phyloP scores from a whole-genome alignment of 2,797 vertebrate genomes.

The Sandelia bainsii region DNA sequence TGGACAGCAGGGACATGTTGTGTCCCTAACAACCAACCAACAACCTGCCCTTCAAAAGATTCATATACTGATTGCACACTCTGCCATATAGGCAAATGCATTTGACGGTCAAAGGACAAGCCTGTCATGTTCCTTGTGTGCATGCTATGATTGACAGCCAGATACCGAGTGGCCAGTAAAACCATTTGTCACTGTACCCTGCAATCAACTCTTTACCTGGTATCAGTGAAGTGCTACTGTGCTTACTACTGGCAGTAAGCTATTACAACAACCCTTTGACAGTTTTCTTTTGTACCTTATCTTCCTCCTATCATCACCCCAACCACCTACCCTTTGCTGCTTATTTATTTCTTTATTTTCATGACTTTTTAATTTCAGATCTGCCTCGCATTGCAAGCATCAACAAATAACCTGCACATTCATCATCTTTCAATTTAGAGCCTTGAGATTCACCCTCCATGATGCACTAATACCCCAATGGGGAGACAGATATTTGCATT shows the following conservation, averaged over 20 bases:
- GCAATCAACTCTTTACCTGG: slow-evolving; percentile 58
- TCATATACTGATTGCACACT: slow-evolving; percentile 39
- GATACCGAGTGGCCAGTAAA: slow-evolving; percentile 31
- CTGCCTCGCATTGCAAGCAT: slow-evolving; percentile 46
- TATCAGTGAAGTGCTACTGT: slow-evolving; percentile 23
- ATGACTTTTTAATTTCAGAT: slow-evolving; percentile 69
- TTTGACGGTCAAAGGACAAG: slow-evolving; percentile 52
- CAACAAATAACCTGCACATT: slow-evolving; percentile 68
- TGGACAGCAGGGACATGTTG: too few relatives aligned
- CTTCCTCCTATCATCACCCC: slow-evolving; percentile 28
- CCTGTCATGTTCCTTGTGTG: slow-evolving; percentile 48
- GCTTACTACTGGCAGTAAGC: slow-evolving; percentile 27
- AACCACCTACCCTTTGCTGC: neutral
- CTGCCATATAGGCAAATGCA: slow-evolving; percentile 18
- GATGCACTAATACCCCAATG: slow-evolving; percentile 74
- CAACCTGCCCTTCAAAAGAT: slow-evolving; percentile 1
- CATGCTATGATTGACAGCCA: slow-evolving; percentile 62
- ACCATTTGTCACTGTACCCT: slow-evolving; percentile 46
- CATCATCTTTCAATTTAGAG: slow-evolving; percentile 81
- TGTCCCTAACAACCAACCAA: neutral
- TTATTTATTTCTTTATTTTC: slow-evolving; percentile 56
- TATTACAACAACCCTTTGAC: slow-evolving; percentile 32
- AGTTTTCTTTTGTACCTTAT: slow-evolving; percentile 27
- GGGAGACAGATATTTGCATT: slow-evolving; percentile 80
- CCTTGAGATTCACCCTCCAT: slow-evolving; percentile 68